phyloP scores from a whole-genome alignment of 2,113 vertebrate species.

The Mus pahari region DNA sequence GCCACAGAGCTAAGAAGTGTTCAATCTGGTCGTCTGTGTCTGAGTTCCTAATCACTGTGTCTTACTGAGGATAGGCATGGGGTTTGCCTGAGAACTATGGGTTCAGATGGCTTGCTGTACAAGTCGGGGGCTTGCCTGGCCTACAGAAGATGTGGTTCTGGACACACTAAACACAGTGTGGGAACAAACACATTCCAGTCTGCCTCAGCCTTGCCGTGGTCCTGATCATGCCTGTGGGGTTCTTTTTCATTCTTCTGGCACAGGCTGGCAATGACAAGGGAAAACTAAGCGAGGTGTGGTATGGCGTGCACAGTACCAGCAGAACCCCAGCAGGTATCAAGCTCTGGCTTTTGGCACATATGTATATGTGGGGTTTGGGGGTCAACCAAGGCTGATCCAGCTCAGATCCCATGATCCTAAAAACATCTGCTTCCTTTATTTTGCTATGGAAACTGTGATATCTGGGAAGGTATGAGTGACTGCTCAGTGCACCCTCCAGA shows the following conservation, averaged over 20 bases:
- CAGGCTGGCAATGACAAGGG: background rate
- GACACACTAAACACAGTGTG: background rate
- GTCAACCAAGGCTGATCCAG: background rate
- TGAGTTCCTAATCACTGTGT: background rate
- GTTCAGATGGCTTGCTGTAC: background rate
- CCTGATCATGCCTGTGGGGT: background rate
- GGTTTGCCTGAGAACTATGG: background rate
- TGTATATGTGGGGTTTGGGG: background rate
- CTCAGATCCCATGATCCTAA: background rate
- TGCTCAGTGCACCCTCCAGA: background rate
- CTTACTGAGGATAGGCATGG: background rate
- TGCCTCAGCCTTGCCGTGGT: constrained; percentile 35
- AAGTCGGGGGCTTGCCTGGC: background rate
- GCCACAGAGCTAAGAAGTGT: background rate
- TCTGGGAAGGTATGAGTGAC: background rate
- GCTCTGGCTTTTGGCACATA: background rate
- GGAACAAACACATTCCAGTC: background rate
- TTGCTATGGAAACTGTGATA: background rate
- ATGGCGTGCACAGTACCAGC: accelerated
- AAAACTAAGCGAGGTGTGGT: background rate
- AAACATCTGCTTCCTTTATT: background rate
- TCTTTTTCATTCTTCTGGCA: background rate
- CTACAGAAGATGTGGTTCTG: background rate
- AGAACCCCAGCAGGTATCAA: background rate
- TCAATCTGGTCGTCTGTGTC: background rate